Evolutionary conservation across 2,888 invertebrate species (phyloP).

Genomic region (Spatulosminthurus flaviceps): DNA sequence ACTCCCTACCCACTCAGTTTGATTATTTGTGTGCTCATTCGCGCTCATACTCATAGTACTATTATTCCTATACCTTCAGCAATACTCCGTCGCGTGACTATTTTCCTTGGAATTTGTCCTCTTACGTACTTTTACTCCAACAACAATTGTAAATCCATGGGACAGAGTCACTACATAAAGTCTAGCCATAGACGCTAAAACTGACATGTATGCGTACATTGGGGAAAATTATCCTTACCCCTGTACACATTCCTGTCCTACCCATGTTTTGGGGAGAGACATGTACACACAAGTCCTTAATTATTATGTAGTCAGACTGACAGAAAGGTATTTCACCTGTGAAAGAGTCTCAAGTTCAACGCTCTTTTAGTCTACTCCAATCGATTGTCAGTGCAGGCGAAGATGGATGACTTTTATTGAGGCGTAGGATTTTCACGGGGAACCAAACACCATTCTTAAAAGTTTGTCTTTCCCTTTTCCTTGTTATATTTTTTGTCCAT

Average conservation of each 20-base stretch:
- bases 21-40: not conserved
- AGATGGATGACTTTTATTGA: not conserved
- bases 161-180: too few relatives aligned
- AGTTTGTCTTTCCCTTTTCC: not conserved
- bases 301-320: not conserved
- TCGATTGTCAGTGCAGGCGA: slow-evolving; percentile 18
- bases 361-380: slow-evolving; percentile 23
- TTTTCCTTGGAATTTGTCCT: too few relatives aligned
- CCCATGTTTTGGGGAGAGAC: too few relatives aligned
- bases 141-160: too few relatives aligned
- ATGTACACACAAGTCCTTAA: too few relatives aligned
- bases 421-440: slow-evolving; percentile 2
- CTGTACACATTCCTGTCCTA: too few relatives aligned
- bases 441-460: not conserved
- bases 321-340: slow-evolving; percentile 12
- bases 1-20: not conserved
- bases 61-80: not conserved
- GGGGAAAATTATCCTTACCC: too few relatives aligned
- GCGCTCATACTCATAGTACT: not conserved
- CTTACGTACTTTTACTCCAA: too few relatives aligned
- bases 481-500: too few relatives aligned
- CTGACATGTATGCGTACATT: not conserved
- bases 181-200: too few relatives aligned
- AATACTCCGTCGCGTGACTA: not conserved
- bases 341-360: slow-evolving; percentile 26